A percentile compares a stretch with the other conserved stretches of the same genome.
These are phyloP conservation scores for Argopecten irradians DNA, from an alignment of 1,140 invertebrate genomes.

Conservation along the genomic window DNA sequence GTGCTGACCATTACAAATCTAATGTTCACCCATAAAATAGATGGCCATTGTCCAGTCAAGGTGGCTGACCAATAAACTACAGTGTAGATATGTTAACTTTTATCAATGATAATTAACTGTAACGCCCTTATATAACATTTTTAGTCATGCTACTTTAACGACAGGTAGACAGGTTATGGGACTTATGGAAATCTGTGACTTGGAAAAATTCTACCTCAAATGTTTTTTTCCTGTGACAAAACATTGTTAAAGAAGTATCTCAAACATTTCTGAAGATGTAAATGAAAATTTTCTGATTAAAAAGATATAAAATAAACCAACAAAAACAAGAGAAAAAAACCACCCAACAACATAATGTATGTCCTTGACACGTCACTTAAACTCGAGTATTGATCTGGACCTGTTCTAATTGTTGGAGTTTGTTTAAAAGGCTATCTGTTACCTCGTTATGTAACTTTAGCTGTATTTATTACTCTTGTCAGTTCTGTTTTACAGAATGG, in stretches of 20 bases:
- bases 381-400: too few relatives aligned
- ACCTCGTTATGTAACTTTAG: neutral
- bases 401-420: neutral
- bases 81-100: neutral
- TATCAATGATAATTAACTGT: neutral
- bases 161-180: too few relatives aligned
- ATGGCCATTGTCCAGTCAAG: neutral
- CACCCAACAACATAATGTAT: too few relatives aligned
- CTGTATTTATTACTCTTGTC: neutral
- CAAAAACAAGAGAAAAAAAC: neutral
- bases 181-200: too few relatives aligned
- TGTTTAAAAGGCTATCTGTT: neutral
- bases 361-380: neutral
- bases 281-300: neutral
- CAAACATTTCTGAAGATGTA: neutral
- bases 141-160: too few relatives aligned
- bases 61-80: neutral
- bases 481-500: neutral
- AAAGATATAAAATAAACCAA: neutral
- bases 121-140: too few relatives aligned
- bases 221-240: too few relatives aligned
- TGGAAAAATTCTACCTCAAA: too few relatives aligned
- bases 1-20: neutral
- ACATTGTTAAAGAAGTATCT: neutral
- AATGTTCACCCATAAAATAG: slow-evolving; percentile 2